Evolutionary conservation across 2,797 vertebrate species (phyloP), one percentile per base, ranked within the genome.

Genomic region (Merluccius polli): DNA sequence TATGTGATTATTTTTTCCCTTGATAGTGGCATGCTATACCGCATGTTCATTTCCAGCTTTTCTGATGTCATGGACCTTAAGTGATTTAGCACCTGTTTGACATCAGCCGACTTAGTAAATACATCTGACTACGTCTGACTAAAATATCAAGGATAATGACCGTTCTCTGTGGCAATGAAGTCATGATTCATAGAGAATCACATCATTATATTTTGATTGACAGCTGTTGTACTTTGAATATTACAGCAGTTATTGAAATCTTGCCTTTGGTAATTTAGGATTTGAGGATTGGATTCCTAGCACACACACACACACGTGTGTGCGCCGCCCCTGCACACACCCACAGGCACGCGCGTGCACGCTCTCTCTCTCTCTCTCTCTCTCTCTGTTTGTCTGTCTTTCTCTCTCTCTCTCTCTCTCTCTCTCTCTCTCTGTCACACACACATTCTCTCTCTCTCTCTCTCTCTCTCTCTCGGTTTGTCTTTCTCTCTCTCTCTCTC

Each of bases 71-170:
- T 77, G 63, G 73, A 77, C 33, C 75, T 77, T 81, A 87, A 88
- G 84, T 83, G 88, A 87, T 88, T 87, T 82, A 86, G 79, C 88
- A 91, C 89, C 90, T 91, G 90, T 77, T 84, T 85, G 84, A 83
- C 85, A 80, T 84, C 79, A 79, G 75, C 79, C 31, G 84, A 85
- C 89, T 85, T 87, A 84, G 77, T 83, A 79, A 52, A 79, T 80
- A 72, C 81, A 79, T 88, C 79, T 88, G 77, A 75, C 73, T 72
- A 74, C 31, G 81, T 73, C 68, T 76, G 82, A 82, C 73, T 81
- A 41, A 80, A 71, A 71, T 80, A 79, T 80, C 38, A 70, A 73
- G 67, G 41, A 80, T 84, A 80, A 72, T 78, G 44, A 16, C 70
- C 21, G 36, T 67, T 79, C 24, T 38, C 31, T 80, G 33, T 71